Base-by-base conservation (phyloP, 1,140 invertebrate species). In the Helicoverpa armigera region DNA sequence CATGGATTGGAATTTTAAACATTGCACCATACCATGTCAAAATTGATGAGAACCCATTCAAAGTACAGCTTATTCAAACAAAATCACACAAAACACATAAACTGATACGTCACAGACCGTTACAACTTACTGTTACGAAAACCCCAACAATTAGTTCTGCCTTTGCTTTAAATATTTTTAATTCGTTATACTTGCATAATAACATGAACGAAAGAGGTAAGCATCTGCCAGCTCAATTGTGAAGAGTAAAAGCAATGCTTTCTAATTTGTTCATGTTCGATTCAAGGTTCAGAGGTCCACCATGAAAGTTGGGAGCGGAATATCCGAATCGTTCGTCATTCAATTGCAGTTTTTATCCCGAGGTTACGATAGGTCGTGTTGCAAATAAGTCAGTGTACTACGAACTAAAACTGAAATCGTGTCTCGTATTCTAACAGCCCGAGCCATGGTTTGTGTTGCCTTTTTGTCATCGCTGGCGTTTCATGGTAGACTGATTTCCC, bases 121-220 rank as follows among this genome's bases (percentile, higher is more conserved):
- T 73, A 73, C 58, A 80, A 43, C 31, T 16, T 58, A 79, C 70
- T 63, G 67, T 80, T 80, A 80, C 79, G 29, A 83, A 83, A 77
- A 58, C 16, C 58, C 54, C 43, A 77, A 80, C 79, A 80, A 80
- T 83, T 83, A 61, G 78, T 73, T 72, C 74, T 83, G 78, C 78
- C 77, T 82, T 63, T 70, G 76, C 63, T 29, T 70, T 10, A 60
- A 75, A 76, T 51, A 81, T 76, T 75, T 69, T 70, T 53, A 82
- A 82, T 82, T 75, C 63, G 81, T 69, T 67, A 35, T 53, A 70
- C 70, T 82, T 79, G 72, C 23, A 61, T 61, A 35, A 79, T 74
- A 79, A 82, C 13, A 16, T 58, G 51, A 23, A 54, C 50, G 18
- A 77, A 53, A 53, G 54, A 80, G 67, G 77, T 73, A 79, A 73